Evolutionary conservation across 2,888 invertebrate genomes (phyloP), one percentile per base, ranked within the genome.

Genomic region (Zele albiditarsus): DNA sequence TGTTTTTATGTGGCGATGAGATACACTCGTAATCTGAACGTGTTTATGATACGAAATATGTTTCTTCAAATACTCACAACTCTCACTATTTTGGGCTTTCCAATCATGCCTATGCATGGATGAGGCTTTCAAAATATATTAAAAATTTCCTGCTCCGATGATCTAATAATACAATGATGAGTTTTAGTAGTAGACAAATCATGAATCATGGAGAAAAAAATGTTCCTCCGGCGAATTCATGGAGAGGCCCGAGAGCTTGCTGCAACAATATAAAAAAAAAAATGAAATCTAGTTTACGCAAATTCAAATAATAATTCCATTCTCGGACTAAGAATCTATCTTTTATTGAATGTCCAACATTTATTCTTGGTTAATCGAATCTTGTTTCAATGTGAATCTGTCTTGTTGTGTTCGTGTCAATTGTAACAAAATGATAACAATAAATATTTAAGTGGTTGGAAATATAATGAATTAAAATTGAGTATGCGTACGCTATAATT

Each of bases 51-150:
- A 62, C 69, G 10, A 65, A 58, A 70, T n/a, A n/a, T 49, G 10
- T 33, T 57, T 23, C 12, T 70, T 67, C 3, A 25, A 53, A 33
- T 57, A 85, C 87, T 81, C 74, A 89, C 89, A 86, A 85, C 84
- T 84, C 88, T 83, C 76, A 85, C 84, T 79, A 84, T 85, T 81
- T 88, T 89, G 76, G 81, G 85, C 83, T 89, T 88, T 80, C 87
- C 85, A 81, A 88, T 84, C 89, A 89, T 89, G 78, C 85, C 86
- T 84, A 73, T 77, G 76, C 79, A 80, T 81, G 73, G 58, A 62
- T 70, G 62, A 74, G 74, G 69, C 76, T 73, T 76, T 28, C 12
- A 71, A 49, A 67, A 2, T 16, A 27, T 63, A 57, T 46, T 65
- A 60, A 67, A 67, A 25, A 33, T 57, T 53, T 38, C 60, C 38